Percentiles rank a stretch among this genome's conserved stretches.
Evolutionary conservation across 2,888 invertebrate genomes (phyloP).

Genomic region (Conchocele bisecta): DNA sequence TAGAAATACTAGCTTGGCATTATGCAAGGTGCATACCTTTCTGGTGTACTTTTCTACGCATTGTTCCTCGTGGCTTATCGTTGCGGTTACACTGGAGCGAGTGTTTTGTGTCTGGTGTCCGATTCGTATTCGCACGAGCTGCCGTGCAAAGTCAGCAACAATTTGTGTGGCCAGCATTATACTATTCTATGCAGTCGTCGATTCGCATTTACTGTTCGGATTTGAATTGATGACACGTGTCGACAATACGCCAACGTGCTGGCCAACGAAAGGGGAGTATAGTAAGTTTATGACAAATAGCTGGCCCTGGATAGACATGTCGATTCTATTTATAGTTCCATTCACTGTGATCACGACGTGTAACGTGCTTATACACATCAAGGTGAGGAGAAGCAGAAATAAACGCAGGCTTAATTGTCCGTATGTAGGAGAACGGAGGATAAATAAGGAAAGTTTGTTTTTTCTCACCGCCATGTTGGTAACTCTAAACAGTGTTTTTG

Average conservation of each 20-base stretch:
- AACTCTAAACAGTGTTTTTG: slow-evolving; percentile 9
- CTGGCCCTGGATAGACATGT: slow-evolving; percentile 13
- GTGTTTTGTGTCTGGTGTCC: slow-evolving; percentile 10
- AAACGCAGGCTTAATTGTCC: slow-evolving; percentile 1
- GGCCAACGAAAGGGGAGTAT: not conserved
- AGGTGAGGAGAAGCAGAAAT: not conserved
- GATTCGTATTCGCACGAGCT: not conserved
- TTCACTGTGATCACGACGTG: not conserved
- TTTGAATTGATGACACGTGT: not conserved
- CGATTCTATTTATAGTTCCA: slow-evolving; percentile 1
- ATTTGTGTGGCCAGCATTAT: not conserved
- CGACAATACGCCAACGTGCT: not conserved
- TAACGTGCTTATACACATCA: not conserved
- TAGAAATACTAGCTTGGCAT: not conserved
- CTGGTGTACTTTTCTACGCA: slow-evolving; percentile 9
- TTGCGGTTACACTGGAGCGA: slow-evolving; percentile 8
- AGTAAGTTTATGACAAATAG: slow-evolving; percentile 5
- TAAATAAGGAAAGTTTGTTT: not conserved
- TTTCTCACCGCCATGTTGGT: slow-evolving; percentile 14
- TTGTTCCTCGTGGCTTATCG: slow-evolving; percentile 11
- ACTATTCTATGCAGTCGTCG: not conserved
- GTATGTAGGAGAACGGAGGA: not conserved
- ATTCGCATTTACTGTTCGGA: slow-evolving; percentile 2
- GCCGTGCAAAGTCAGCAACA: slow-evolving; percentile 3
- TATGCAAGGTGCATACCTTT: slow-evolving; percentile 10